These are phyloP conservation scores for Psettodes erumei DNA, from an alignment of 2,113 vertebrate genomes.

Conservation along the genomic window DNA sequence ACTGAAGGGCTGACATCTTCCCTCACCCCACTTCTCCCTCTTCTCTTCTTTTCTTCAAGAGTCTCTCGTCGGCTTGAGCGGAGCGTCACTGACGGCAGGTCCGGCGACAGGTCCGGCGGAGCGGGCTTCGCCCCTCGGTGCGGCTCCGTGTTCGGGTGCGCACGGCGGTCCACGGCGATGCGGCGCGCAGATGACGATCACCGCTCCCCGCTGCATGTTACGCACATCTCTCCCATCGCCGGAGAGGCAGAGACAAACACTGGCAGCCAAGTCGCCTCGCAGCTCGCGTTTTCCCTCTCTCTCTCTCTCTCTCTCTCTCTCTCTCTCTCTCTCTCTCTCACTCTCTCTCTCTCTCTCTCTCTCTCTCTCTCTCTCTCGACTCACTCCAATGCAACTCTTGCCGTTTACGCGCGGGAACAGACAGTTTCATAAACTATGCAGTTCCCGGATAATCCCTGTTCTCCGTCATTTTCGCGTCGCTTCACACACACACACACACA, in stretches of 20 bases:
- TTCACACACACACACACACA: no score
- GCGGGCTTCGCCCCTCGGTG: slow-evolving; percentile 43
- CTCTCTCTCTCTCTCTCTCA: not conserved
- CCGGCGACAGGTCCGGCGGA: slow-evolving; percentile 4
- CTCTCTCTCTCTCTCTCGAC: slow-evolving; percentile 5
- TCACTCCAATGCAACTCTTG: slow-evolving; percentile 41
- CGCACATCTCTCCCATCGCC: slow-evolving; percentile 72
- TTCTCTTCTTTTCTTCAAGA: not conserved
- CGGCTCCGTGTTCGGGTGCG: slow-evolving; percentile 53
- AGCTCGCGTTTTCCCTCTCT: slow-evolving; percentile 41
- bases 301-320: slow-evolving; percentile 2
- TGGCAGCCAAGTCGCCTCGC: slow-evolving; percentile 68
- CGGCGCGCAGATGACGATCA: slow-evolving; percentile 70
- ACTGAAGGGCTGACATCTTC: slow-evolving; percentile 53
- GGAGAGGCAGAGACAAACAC: slow-evolving; percentile 62
- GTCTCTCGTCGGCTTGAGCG: not conserved
- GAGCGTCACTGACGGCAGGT: not conserved
- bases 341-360: not conserved
- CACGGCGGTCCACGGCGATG: slow-evolving; percentile 67
- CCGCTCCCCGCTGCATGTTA: slow-evolving; percentile 73
- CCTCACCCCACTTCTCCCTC: slow-evolving; percentile 17
- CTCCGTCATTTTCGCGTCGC: not conserved
- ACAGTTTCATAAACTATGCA: slow-evolving; percentile 41
- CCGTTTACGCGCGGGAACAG: slow-evolving; percentile 60
- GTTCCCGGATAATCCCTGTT: slow-evolving; percentile 11